Evolutionary conservation across 92 coral and sea anemone species (phyloP).

Genomic region (Anthopleura xanthogrammica): DNA sequence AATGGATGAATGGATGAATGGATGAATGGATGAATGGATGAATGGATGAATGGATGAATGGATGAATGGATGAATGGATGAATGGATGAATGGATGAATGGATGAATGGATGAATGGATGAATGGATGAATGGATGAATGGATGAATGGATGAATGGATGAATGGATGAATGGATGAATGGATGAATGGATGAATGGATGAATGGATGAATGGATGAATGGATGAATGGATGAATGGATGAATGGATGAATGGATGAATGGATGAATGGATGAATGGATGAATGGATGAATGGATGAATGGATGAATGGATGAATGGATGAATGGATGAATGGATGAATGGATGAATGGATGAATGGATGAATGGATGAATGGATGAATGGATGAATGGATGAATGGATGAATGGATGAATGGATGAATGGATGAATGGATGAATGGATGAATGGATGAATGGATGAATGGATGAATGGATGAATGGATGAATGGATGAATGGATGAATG

Average conservation of each 20-base stretch:
- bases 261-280: background rate
- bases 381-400: background rate
- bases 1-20: background rate
- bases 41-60: background rate
- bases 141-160: background rate
- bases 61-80: background rate
- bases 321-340: background rate
- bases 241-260: background rate
- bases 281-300: background rate
- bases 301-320: background rate
- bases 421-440: background rate
- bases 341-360: background rate
- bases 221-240: too few species aligned
- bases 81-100: background rate
- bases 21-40: background rate
- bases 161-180: background rate
- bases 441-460: background rate
- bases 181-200: background rate
- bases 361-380: background rate
- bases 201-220: background rate
- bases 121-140: background rate
- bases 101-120: background rate
- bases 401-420: background rate
- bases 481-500: background rate
- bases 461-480: background rate